phyloP scores from a whole-genome alignment of 2,797 vertebrate species.

The Decapterus maruadsi region DNA sequence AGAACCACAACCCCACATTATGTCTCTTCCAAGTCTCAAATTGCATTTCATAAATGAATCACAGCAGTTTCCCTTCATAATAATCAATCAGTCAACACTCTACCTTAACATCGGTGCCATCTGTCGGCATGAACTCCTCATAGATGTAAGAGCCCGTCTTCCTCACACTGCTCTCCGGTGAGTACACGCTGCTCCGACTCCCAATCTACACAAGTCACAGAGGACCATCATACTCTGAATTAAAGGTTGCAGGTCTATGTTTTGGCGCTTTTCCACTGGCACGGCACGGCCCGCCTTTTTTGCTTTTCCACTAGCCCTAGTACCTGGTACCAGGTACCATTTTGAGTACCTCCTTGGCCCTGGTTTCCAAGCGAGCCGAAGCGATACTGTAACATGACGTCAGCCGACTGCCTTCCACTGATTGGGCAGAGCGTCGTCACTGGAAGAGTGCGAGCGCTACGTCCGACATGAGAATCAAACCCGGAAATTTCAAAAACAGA shows the following conservation, averaged over 20 bases:
- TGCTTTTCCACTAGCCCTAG: no score
- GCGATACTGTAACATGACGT: no score
- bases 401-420: no score
- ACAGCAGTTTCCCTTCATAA: neutral
- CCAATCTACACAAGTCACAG: slow-evolving; percentile 88
- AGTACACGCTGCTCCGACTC: slow-evolving; percentile 98
- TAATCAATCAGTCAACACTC: neutral
- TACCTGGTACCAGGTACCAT: no score
- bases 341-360: no score
- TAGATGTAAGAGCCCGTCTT: slow-evolving; percentile 99
- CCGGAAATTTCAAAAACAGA: no score
- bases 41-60: neutral
- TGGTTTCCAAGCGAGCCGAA: no score
- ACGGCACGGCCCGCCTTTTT: no score
- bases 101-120: slow-evolving; percentile 99
- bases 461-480: no score
- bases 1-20: neutral
- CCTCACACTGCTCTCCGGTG: slow-evolving; percentile 96
- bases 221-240: neutral
- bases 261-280: no score
- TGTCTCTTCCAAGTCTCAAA: neutral
- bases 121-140: slow-evolving; percentile 99
- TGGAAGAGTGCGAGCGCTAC: no score
- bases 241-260: slow-evolving; percentile 8
- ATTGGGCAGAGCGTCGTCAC: no score